Evolutionary conservation across 2,113 vertebrate genomes (phyloP).

Genomic region (Gambusia affinis): DNA sequence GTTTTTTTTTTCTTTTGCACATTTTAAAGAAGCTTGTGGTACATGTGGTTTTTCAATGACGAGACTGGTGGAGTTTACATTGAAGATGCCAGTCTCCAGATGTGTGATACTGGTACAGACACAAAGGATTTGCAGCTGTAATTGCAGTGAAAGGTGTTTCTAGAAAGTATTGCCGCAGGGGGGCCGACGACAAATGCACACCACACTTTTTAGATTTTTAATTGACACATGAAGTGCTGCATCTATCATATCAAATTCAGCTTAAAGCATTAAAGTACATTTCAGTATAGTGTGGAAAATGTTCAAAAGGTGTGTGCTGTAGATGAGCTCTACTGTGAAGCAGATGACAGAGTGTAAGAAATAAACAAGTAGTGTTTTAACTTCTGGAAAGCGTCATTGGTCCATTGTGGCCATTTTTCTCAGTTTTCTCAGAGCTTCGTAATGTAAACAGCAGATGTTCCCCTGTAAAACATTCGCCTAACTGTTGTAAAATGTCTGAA

Average conservation of each 20-base stretch:
- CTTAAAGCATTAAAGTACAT: not conserved
- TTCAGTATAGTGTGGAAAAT: not conserved
- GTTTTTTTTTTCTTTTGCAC: not conserved
- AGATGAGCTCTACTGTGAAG: not conserved
- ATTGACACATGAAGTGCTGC: not conserved
- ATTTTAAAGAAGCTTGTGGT: not conserved
- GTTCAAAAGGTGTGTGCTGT: not conserved
- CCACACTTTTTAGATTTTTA: not conserved
- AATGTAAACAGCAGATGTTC: conserved; percentile 52
- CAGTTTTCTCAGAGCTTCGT: conserved; percentile 36
- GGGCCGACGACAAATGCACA: not conserved
- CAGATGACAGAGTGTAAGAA: conserved; percentile 30
- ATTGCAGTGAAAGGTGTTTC: not conserved
- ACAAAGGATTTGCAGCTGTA: no score
- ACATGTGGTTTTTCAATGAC: no score
- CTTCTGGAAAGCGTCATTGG: conserved; percentile 51
- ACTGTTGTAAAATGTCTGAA: conserved; percentile 51
- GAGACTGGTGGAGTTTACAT: not conserved
- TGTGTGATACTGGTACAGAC: no score
- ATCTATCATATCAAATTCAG: not conserved
- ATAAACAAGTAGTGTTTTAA: conserved; percentile 32
- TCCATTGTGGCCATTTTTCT: conserved; percentile 38
- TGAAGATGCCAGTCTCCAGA: no score
- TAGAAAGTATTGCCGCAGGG: not conserved
- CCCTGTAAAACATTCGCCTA: conserved; percentile 38